Evolutionary conservation across 2,797 vertebrate genomes (phyloP), one percentile per base, ranked within the genome.

Genomic region (Sternotherus odoratus): DNA sequence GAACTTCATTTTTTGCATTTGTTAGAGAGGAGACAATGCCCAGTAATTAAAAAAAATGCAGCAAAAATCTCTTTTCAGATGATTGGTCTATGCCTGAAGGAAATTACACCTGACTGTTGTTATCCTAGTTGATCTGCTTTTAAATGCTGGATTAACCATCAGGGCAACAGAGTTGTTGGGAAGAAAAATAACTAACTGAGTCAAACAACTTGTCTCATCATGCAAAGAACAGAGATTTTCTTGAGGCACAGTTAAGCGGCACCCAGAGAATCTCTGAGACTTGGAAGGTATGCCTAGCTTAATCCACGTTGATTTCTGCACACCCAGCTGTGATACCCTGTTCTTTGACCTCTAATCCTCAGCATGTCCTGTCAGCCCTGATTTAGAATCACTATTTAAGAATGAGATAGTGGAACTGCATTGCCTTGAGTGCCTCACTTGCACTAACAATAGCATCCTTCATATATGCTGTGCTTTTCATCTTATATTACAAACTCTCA

Each of bases 171-270:
- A 49, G 83, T 90, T 77, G 49, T 5, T 83, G 0, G 2, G 10
- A 77, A 43, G 36, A 90, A 94, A 49, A 13, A 43, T n/a, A 92
- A 43, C 0, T 79, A 36, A 12, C 46, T 33, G 0, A 60, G 78
- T 85, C 46, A 30, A 79, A 3, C 23, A 48, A 56, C 21, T 74
- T 50, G 6, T 87, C 12, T 83, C 56, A 57, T 19, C 5, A 9
- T 8, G 36, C 2, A 21, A 49, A 46, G 92, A 4, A 0, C 11
- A 36, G 0, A 0, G 5, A 26, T 72, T 87, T 39, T 5, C 72
- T 28, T 63, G 12, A 82, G 33, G 8, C 48, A 78, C 16, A 79
- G 28, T 2, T 57, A 83, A 9, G 1, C 2, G 8, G 3, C 43
- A 66, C 5, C n/a, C 81, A 86, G 86, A 39, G 36, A 87, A 28